These are phyloP conservation scores for Ditula angustiorana DNA, from an alignment of 2,888 invertebrate species.

Conservation along the genomic window DNA sequence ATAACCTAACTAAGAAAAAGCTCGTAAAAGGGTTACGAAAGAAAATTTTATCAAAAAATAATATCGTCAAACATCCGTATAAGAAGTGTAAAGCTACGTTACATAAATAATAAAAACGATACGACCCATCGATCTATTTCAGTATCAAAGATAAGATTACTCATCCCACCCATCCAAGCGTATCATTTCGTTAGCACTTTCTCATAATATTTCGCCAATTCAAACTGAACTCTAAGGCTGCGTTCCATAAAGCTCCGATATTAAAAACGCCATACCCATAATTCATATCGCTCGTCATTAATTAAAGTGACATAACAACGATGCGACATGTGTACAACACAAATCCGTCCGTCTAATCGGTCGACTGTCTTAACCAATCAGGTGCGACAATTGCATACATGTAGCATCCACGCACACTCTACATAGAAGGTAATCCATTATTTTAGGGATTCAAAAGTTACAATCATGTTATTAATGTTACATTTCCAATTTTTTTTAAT, in stretches of 20 bases:
- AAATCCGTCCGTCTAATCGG: too few relatives aligned
- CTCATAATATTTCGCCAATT: neutral
- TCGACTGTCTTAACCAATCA: too few relatives aligned
- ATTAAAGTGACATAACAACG: neutral
- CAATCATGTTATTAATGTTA: too few relatives aligned
- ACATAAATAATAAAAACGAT: neutral
- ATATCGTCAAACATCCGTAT: too few relatives aligned
- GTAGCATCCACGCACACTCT: too few relatives aligned
- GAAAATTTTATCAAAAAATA: too few relatives aligned
- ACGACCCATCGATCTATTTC: constrained; percentile 3
- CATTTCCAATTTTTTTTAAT: too few relatives aligned
- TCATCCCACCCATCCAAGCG: neutral
- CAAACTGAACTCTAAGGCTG: neutral
- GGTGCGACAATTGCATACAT: too few relatives aligned
- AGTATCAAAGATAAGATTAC: constrained; percentile 4
- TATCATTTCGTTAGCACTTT: neutral
- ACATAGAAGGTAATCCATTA: too few relatives aligned
- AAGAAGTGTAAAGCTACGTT: neutral
- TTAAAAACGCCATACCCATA: neutral
- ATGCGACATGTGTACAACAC: neutral
- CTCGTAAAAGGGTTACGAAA: too few relatives aligned
- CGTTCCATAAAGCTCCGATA: neutral
- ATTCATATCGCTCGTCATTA: neutral
- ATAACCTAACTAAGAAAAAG: too few relatives aligned
- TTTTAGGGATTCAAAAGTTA: too few relatives aligned